Evolutionary conservation across 1,140 invertebrate species (phyloP), one percentile per base, ranked within the genome.

Genomic region (Brachionus calyciflorus): DNA sequence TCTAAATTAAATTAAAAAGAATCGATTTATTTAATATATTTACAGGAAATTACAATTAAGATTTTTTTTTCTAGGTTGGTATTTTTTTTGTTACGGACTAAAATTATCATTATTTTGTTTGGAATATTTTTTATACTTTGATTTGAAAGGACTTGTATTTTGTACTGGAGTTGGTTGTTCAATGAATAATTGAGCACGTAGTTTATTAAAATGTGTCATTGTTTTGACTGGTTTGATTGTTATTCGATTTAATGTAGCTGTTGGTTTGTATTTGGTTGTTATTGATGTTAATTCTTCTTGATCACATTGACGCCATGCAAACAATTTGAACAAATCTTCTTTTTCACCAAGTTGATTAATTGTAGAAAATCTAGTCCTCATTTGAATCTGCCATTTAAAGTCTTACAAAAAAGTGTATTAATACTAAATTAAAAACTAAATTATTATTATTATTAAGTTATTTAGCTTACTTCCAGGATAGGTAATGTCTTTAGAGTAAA

Each of bases 381-480:
- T 73, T 17, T 73, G 69, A 30, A 73, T 73, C 46, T 73, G 69
- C 69, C 69, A 73, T 51, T 73, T 73, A 55, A 73, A 49, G 40
- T 73, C 69, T 73, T 30, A 24, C 17, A 37, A 5, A 63, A 63
- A 30, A 24, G n/a, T n/a, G n/a, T n/a, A 30, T 2, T 30, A 12
- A 12, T 26, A 30, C 19, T 55, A 12, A n/a, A 2, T 40, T 60
- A 12, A n/a, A 7, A 2, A 5, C 2, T 26, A 40, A n/a, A 30
- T 7, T 40, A 4, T 41, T 2, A 46, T 40, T 41, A 37, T 12
- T 17, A 40, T 65, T 24, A 0, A 65, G 10, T 17, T 19, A 40
- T 24, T 7, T 26, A 14, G 19, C 5, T 24, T 65, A 65, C 60
- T 65, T 24, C 17, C 30, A 6, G 60, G 60, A 44, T 44, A 65